These are phyloP conservation scores for Drosophila oshimai DNA, from an alignment of 1,140 invertebrate species.

Conservation along the genomic window DNA sequence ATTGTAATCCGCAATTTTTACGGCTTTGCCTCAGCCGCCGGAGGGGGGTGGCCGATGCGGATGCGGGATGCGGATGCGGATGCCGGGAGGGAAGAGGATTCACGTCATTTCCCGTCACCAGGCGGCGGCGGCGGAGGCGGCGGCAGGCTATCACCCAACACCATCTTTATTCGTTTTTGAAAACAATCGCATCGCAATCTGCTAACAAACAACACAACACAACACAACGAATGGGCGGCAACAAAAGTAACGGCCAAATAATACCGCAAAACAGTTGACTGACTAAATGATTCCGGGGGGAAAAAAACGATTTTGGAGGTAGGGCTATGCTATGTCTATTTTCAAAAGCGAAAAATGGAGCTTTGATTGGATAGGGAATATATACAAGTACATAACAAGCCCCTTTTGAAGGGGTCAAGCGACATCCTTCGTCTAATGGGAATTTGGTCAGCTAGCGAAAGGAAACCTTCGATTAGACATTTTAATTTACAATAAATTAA, in stretches of 20 bases:
- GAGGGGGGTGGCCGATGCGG: not conserved
- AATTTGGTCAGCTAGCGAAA: not conserved
- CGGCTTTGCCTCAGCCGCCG: constrained; percentile 54
- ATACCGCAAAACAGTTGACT: constrained; percentile 65
- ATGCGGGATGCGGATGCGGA: too few relatives aligned
- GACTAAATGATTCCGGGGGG: constrained; percentile 65
- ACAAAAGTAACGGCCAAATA: constrained; percentile 54
- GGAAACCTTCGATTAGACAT: too few relatives aligned
- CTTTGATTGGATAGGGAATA: not conserved
- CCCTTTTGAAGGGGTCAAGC: not conserved
- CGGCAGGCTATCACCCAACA: constrained; percentile 53
- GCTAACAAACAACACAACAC: constrained; percentile 48
- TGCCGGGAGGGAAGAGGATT: not conserved
- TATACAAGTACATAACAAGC: constrained; percentile 11
- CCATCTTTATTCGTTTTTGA: constrained; percentile 64
- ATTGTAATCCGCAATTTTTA: constrained; percentile 83
- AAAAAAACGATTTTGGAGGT: too few relatives aligned
- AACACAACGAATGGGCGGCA: too few relatives aligned
- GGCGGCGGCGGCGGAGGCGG: not conserved
- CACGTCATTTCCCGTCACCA: constrained; percentile 60
- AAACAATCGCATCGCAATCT: constrained; percentile 72
- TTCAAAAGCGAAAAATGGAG: too few relatives aligned
- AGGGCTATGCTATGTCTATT: too few relatives aligned
- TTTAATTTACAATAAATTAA: too few relatives aligned
- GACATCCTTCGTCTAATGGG: constrained; percentile 26